Base-by-base conservation (phyloP, 2,888 invertebrate species). In the Leptinotarsa juncta region DNA sequence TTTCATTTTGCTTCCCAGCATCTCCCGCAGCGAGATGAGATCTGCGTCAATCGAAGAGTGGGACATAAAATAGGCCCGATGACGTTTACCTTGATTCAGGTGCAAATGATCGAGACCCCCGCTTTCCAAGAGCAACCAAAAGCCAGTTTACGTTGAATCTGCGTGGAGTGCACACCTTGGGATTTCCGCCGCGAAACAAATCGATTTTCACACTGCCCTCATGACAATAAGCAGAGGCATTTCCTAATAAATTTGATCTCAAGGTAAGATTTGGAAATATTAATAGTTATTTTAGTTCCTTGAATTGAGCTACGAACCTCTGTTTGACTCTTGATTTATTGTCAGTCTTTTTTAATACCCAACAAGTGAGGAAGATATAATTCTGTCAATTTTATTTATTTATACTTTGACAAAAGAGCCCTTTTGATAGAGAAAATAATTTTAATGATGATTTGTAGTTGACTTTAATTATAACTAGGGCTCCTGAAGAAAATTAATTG, bases 101-200 rank as follows among this genome's bases (percentile, higher is more conserved):
- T 73, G 73, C 73, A 69, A 73, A 73, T 73, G 69, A 69, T 67
- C 65, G 73, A 55, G 69, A 69, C 23, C 55, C 69, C 55, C 69
- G 69, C 55, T 73, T 73, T 73, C 73, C 69, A 73, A 69, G 23
- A 73, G 65, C 73, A 73, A 70, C 73, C 69, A 69, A 73, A 65
- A 73, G 69, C 65, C 70, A 74, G 74, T 74, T 55, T 71, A 67
- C 74, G 71, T 74, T 57, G 71, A 74, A 70, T 49, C 74, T 26
- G 66, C 71, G 53, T 50, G 32, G 70, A 55, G 74, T 70, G 60
- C 12, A 71, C 70, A 65, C 71, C 70, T 65, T 53, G 23, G 49
- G 60, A 62, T 66, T 23, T 51, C 65, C 51, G 62, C 15, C 48
- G 51, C 66, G 62, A 68, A 20, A 18, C 48, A 65, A 57, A 57